A percentile compares a stretch with the other conserved stretches of the same genome.
phyloP scores from a whole-genome alignment of 2,888 invertebrate species.

The Caenorhabditis sulstoni region DNA sequence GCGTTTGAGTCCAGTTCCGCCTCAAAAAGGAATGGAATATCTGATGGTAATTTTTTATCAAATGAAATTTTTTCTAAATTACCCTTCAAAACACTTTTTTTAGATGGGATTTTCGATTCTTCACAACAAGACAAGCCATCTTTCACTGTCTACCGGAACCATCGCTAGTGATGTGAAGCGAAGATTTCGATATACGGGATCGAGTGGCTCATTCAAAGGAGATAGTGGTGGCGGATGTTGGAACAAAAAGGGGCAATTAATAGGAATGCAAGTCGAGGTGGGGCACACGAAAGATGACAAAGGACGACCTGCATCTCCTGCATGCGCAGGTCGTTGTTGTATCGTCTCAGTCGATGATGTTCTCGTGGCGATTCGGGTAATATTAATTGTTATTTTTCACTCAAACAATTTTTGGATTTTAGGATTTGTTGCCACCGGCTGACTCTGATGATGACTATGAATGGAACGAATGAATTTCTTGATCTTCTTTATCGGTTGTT shows the following conservation, averaged over 20 bases:
- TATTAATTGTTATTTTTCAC: constrained; percentile 53
- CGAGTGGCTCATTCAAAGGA: constrained; percentile 57
- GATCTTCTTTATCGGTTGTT: not conserved
- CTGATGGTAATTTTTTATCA: constrained; percentile 57
- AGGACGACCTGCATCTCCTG: too few species aligned
- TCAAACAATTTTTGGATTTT: constrained; percentile 54
- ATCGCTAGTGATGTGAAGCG: constrained; percentile 47
- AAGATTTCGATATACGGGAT: constrained; percentile 55
- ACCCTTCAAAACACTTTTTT: constrained; percentile 39
- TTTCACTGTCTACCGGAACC: constrained; percentile 46
- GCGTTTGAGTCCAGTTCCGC: constrained; percentile 27
- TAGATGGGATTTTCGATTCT: constrained; percentile 59
- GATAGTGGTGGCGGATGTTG: constrained; percentile 59
- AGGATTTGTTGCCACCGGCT: constrained; percentile 56
- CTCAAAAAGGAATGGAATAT: constrained; percentile 55
- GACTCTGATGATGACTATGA: constrained; percentile 50
- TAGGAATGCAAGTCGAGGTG: constrained; percentile 55
- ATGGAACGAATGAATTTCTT: constrained; percentile 52
- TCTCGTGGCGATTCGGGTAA: constrained; percentile 48
- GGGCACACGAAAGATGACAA: constrained; percentile 19
- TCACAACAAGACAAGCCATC: constrained; percentile 54
- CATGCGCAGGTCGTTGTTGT: constrained; percentile 42
- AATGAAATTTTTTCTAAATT: constrained; percentile 44
- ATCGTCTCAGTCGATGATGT: constrained; percentile 37
- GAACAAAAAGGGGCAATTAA: constrained; percentile 49